Conservation (phyloP, 2,888 invertebrate species). For the Quadriops clusia region DNA sequence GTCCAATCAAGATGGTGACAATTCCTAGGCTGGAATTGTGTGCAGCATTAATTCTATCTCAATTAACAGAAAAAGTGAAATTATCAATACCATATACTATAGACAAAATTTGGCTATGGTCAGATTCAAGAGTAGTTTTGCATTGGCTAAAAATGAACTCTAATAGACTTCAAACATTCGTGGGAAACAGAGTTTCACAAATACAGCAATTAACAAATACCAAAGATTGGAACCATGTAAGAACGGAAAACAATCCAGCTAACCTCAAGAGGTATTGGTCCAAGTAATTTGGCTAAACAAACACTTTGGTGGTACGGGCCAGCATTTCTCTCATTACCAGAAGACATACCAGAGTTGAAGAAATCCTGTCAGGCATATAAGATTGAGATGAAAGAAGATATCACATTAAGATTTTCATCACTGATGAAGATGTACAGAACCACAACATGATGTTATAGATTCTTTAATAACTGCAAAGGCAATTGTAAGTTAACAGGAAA, state of each 20-base stretch:
- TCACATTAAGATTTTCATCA: slow-evolving; percentile 4
- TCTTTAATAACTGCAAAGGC: slow-evolving; percentile 6
- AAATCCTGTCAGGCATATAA: too few species aligned
- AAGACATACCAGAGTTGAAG: too few species aligned
- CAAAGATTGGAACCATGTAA: slow-evolving; percentile 3
- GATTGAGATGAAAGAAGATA: too few species aligned
- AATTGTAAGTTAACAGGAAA: neutral
- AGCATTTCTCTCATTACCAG: too few species aligned
- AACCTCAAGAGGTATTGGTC: slow-evolving; percentile 1
- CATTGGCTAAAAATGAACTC: slow-evolving; percentile 2
- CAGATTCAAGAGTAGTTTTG: slow-evolving; percentile 3
- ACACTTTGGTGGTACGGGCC: slow-evolving; percentile 6
- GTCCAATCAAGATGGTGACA: slow-evolving; percentile 9
- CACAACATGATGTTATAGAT: slow-evolving; percentile 6
- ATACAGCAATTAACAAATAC: neutral
- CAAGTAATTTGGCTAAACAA: neutral
- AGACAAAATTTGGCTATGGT: neutral
- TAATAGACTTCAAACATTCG: slow-evolving; percentile 4
- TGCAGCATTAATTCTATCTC: slow-evolving; percentile 8
- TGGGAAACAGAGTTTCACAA: slow-evolving; percentile 5
- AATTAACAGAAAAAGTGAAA: slow-evolving; percentile 7
- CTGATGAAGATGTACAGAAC: slow-evolving; percentile 1
- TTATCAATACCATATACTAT: too few species aligned
- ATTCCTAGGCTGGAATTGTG: slow-evolving; percentile 13
- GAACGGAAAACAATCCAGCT: slow-evolving; percentile 4